Evolutionary conservation across 2,797 vertebrate species (phyloP).

Genomic region (Xiphorhynchus erythropygius): DNA sequence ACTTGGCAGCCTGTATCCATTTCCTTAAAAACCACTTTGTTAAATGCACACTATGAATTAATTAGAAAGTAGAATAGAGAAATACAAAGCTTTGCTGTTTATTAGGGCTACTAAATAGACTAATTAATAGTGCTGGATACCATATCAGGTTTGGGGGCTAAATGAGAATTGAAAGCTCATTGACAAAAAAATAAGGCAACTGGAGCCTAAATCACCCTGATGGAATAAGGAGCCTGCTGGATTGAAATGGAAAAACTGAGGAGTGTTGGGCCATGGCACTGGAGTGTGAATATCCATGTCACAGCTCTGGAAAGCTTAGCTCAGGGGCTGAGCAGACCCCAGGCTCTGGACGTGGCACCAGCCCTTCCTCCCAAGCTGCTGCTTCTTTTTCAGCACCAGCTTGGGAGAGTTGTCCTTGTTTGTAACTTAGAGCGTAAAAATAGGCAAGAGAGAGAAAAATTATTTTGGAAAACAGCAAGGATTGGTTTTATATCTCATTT

Average conservation of each 20-base stretch:
- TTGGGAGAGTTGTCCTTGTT: background rate
- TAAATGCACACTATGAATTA: background rate
- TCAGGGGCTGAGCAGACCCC: rapidly evolving
- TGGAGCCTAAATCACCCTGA: background rate
- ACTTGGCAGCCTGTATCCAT: background rate
- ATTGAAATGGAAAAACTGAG: background rate
- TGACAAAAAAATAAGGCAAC: background rate
- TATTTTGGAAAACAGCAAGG: background rate
- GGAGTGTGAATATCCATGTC: background rate
- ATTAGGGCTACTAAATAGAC: background rate
- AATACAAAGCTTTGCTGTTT: background rate
- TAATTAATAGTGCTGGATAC: background rate
- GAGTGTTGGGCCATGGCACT: rapidly evolving
- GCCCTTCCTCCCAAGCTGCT: background rate
- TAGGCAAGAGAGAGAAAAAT: background rate
- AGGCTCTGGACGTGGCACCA: background rate
- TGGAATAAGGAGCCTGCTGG: background rate
- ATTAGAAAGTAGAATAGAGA: background rate
- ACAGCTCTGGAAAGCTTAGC: background rate
- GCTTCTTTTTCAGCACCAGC: background rate
- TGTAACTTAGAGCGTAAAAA: background rate
- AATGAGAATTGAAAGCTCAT: background rate
- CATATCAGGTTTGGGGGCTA: background rate
- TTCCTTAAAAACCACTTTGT: background rate
- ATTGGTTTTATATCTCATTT: background rate